Evolutionary conservation across 2,888 invertebrate genomes (phyloP).

Genomic region (Tenthredo notha): DNA sequence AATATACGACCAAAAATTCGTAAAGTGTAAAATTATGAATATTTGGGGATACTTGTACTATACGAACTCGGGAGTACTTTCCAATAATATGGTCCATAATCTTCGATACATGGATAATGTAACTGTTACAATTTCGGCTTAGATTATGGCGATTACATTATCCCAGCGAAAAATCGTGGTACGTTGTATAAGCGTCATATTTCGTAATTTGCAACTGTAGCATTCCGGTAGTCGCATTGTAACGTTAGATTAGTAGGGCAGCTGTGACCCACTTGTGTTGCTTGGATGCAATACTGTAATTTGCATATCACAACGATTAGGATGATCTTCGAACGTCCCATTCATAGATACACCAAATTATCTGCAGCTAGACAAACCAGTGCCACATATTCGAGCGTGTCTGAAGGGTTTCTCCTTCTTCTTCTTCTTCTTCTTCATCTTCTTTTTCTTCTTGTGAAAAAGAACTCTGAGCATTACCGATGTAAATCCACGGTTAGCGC

Average conservation of each 20-base stretch:
- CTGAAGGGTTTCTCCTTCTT: not conserved
- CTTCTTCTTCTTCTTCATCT: not conserved
- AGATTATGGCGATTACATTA: not conserved
- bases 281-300: not conserved
- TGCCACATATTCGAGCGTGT: not conserved
- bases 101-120: not conserved
- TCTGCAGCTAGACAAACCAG: not conserved
- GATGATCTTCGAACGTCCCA: not conserved
- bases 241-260: not conserved
- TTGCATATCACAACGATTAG: not conserved
- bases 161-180: not conserved
- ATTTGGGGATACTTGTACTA: not conserved
- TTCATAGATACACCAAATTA: not conserved
- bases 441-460: not conserved
- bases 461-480: slow-evolving; percentile 68
- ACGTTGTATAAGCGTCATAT: not conserved
- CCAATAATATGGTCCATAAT: not conserved
- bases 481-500: slow-evolving; percentile 68
- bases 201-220: not conserved
- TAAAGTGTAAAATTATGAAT: not conserved
- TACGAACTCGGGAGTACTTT: not conserved
- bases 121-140: not conserved
- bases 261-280: not conserved
- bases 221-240: not conserved
- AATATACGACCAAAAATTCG: not conserved